These are phyloP conservation scores for Cantharis lateralis DNA, from an alignment of 2,888 invertebrate genomes.

Conservation along the genomic window DNA sequence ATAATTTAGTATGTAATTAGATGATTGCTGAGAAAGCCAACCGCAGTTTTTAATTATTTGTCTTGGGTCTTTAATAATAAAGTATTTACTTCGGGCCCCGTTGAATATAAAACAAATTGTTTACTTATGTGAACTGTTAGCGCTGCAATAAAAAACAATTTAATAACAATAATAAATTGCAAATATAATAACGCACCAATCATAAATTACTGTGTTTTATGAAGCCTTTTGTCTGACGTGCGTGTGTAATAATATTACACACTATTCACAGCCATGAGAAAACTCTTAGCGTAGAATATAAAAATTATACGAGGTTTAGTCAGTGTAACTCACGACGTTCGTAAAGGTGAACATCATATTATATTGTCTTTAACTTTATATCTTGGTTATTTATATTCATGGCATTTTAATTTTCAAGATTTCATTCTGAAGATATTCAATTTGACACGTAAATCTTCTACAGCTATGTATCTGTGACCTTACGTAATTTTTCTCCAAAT, in stretches of 20 bases:
- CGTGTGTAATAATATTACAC: background rate
- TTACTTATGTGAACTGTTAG: slow-evolving; percentile 4
- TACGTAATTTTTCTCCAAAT: no score
- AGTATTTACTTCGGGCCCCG: slow-evolving; percentile 7
- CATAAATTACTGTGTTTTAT: background rate
- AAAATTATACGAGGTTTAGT: background rate
- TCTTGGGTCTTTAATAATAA: slow-evolving; percentile 2
- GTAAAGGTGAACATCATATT: background rate
- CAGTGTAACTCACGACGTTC: background rate
- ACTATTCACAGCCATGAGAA: background rate
- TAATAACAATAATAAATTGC: background rate
- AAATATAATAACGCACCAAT: background rate
- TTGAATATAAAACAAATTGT: slow-evolving; percentile 9
- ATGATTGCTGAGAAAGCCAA: background rate
- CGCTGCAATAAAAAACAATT: slow-evolving; percentile 1
- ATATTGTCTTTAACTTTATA: background rate
- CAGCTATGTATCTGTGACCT: no score
- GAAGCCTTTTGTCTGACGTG: background rate
- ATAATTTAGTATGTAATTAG: slow-evolving; percentile 12
- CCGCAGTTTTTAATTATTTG: background rate
- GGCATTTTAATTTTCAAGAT: background rate
- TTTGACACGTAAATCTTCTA: no score
- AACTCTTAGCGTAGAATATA: background rate
- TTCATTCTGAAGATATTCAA: background rate
- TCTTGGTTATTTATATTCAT: background rate